Evolutionary conservation across 2,113 vertebrate species (phyloP).

Genomic region (Sylvicapra grimmia): DNA sequence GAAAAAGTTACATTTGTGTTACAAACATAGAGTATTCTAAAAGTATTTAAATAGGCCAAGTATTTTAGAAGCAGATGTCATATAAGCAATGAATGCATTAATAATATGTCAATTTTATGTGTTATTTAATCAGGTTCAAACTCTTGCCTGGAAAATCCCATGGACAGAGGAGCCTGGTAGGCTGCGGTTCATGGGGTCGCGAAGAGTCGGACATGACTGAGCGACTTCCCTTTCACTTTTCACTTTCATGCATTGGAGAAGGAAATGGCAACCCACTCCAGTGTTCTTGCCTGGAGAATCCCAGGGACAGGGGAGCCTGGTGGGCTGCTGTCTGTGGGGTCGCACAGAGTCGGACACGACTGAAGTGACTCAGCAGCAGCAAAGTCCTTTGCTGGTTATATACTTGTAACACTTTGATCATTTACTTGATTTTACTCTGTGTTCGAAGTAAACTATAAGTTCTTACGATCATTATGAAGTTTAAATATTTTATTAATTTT

Average conservation of each 20-base stretch:
- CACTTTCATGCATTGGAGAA: no score
- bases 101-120: not conserved
- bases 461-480: slow-evolving; percentile 18
- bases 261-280: no score
- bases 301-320: no score
- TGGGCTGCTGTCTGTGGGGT: no score
- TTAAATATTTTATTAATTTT: slow-evolving; percentile 11
- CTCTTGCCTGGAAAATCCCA: no score
- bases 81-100: not conserved
- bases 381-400: not conserved
- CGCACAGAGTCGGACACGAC: no score
- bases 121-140: not conserved
- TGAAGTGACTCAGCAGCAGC: no score
- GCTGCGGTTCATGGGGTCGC: no score
- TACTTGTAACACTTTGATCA: not conserved
- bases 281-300: no score
- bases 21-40: not conserved
- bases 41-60: not conserved
- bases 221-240: no score
- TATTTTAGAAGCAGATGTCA: slow-evolving; percentile 20
- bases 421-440: slow-evolving; percentile 2
- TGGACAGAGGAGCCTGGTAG: no score
- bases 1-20: slow-evolving; percentile 20
- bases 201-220: no score
- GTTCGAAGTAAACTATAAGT: not conserved